Evolutionary conservation across 1,140 invertebrate genomes (phyloP).

Genomic region (Lordiphosa collinella): DNA sequence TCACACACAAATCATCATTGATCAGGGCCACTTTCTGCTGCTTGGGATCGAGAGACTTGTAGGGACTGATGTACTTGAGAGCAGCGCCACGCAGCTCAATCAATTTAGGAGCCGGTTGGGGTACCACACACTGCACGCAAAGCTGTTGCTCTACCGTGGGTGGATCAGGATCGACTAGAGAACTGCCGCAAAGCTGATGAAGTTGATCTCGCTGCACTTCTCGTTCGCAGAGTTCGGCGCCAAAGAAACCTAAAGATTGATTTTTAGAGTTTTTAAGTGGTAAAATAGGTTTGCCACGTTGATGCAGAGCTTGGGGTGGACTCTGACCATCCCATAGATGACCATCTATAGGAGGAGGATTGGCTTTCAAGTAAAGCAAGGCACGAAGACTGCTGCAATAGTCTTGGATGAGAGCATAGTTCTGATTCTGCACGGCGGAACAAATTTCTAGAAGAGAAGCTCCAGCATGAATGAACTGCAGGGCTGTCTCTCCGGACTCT

Average conservation of each 20-base stretch:
- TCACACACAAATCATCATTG: conserved; percentile 99
- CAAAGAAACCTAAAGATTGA: conserved; percentile 87
- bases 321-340: conserved; percentile 95
- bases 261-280: conserved; percentile 79
- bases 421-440: conserved; percentile 98
- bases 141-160: conserved; percentile 29
- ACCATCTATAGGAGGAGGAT: conserved; percentile 81
- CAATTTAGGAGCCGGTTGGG: conserved; percentile 81
- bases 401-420: conserved; percentile 96
- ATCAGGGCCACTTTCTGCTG: conserved; percentile 97
- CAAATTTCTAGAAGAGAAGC: conserved; percentile 95
- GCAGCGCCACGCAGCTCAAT: conserved; percentile 90
- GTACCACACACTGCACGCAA: conserved; percentile 33
- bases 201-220: conserved; percentile 82
- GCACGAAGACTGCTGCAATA: conserved; percentile 94
- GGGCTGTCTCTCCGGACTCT: conserved; percentile 94
- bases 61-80: conserved; percentile 89
- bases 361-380: conserved; percentile 90
- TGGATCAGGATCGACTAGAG: background rate
- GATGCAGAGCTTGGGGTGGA: conserved; percentile 92
- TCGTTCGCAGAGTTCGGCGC: conserved; percentile 87
- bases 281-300: conserved; percentile 93
- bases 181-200: conserved; percentile 45
- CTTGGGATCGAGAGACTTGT: conserved; percentile 90
- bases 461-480: conserved; percentile 95